phyloP scores from a whole-genome alignment of 2,888 invertebrate species.

The Apamea sordens region DNA sequence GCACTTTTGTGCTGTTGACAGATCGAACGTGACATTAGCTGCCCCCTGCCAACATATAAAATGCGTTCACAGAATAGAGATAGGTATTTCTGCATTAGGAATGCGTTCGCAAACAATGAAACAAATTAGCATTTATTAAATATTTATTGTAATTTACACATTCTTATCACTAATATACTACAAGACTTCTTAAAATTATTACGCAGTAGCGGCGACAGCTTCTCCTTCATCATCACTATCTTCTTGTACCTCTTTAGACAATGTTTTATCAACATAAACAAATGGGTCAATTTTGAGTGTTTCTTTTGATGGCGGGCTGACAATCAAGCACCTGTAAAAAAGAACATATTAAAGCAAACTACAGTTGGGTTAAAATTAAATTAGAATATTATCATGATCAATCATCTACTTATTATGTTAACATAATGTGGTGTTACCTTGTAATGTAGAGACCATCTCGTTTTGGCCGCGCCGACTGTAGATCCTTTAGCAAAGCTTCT shows the following conservation, averaged over 20 bases:
- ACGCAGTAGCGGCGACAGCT: conserved; percentile 76
- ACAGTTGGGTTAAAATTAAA: background rate
- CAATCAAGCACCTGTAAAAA: conserved; percentile 90
- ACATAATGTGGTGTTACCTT: conserved; percentile 81
- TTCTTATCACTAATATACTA: conserved; percentile 61
- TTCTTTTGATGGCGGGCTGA: conserved; percentile 92
- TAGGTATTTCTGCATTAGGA: background rate
- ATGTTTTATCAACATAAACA: conserved; percentile 83
- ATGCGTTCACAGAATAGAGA: conserved; percentile 49
- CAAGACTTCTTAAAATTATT: conserved; percentile 56
- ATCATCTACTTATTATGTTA: background rate
- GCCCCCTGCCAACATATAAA: conserved; percentile 50
- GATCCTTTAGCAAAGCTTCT: conserved; percentile 91
- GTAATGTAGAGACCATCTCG: conserved; percentile 93
- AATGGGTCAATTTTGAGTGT: conserved; percentile 92
- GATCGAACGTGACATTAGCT: conserved; percentile 46
- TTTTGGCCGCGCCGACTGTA: conserved; percentile 92
- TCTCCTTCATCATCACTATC: conserved; percentile 87
- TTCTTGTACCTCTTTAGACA: conserved; percentile 82
- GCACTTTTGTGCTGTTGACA: conserved; percentile 34
- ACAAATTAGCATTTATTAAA: conserved; percentile 1
- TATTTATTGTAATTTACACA: conserved; percentile 66
- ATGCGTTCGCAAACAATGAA: conserved; percentile 49
- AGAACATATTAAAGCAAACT: background rate
- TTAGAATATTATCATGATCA: background rate